These are phyloP conservation scores for Lagenorhynchus albirostris DNA, from an alignment of 2,113 vertebrate genomes.

Conservation along the genomic window DNA sequence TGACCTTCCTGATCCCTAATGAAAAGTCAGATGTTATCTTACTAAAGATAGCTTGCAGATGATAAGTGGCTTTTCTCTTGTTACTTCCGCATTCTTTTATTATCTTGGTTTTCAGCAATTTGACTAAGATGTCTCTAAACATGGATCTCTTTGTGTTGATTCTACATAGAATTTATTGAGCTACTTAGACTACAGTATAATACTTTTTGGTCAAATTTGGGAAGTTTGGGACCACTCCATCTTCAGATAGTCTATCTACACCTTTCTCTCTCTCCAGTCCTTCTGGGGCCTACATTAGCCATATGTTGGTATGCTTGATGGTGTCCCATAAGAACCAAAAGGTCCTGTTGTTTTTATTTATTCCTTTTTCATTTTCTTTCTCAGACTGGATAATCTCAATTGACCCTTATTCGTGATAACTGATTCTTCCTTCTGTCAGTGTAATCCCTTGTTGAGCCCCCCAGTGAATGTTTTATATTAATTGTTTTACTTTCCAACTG, in stretches of 20 bases:
- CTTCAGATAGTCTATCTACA: not conserved
- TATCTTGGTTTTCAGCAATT: not conserved
- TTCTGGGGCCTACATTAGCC: not conserved
- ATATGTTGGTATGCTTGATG: not conserved
- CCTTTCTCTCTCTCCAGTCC: not conserved
- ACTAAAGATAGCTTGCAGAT: not conserved
- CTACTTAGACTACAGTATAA: not conserved
- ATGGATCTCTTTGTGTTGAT: not conserved
- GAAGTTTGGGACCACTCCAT: not conserved
- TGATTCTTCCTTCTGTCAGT: not conserved
- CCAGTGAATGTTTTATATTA: not conserved
- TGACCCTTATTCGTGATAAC: not conserved
- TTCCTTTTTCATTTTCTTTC: not conserved
- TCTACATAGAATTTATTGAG: not conserved
- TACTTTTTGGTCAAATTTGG: not conserved
- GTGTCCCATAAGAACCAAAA: not conserved
- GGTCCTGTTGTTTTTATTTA: not conserved
- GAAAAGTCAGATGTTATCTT: not conserved
- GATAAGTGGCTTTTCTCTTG: not conserved
- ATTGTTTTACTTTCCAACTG: not conserved
- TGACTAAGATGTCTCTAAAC: not conserved
- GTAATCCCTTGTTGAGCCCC: not conserved
- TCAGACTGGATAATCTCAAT: not conserved
- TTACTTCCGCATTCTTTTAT: not conserved
- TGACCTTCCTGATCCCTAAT: not conserved